Percentiles rank a stretch among this genome's conserved stretches.
These are phyloP conservation scores for Excalfactoria chinensis DNA, from an alignment of 2,113 vertebrate species.

Conservation along the genomic window DNA sequence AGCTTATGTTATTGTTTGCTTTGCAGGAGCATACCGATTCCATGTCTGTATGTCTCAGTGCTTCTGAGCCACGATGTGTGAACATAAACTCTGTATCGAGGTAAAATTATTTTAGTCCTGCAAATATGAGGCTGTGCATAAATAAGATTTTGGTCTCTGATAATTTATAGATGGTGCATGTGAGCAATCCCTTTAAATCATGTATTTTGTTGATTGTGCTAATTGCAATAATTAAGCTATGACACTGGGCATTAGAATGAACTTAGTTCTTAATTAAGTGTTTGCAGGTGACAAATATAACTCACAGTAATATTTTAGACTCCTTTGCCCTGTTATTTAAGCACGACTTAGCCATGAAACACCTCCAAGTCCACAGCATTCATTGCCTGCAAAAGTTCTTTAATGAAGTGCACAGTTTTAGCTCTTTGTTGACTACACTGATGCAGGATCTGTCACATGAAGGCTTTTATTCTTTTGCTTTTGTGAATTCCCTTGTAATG, in stretches of 20 bases:
- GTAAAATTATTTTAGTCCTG: background rate
- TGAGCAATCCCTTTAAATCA: background rate
- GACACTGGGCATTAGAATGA: background rate
- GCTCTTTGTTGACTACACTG: background rate
- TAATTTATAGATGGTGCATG: background rate
- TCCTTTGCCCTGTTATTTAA: constrained; percentile 16
- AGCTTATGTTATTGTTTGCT: constrained; percentile 10
- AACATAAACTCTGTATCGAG: background rate
- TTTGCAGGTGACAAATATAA: constrained; percentile 15
- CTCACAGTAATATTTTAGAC: constrained; percentile 17
- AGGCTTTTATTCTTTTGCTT: background rate
- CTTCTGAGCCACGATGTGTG: background rate
- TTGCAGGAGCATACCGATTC: background rate
- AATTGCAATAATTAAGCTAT: background rate
- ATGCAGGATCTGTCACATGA: constrained; percentile 26
- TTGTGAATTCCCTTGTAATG: constrained; percentile 5
- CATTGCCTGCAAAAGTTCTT: constrained; percentile 12
- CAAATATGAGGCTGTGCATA: background rate
- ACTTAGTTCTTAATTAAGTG: background rate
- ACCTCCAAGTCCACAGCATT: background rate
- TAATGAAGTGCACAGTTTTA: constrained; percentile 21
- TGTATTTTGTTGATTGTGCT: background rate
- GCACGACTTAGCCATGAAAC: background rate
- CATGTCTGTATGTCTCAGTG: background rate
- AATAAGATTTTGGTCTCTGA: background rate